A percentile compares a stretch with the other conserved stretches of the same genome.
phyloP scores from a whole-genome alignment of 2,797 vertebrate species.

The Sciaenops ocellatus region DNA sequence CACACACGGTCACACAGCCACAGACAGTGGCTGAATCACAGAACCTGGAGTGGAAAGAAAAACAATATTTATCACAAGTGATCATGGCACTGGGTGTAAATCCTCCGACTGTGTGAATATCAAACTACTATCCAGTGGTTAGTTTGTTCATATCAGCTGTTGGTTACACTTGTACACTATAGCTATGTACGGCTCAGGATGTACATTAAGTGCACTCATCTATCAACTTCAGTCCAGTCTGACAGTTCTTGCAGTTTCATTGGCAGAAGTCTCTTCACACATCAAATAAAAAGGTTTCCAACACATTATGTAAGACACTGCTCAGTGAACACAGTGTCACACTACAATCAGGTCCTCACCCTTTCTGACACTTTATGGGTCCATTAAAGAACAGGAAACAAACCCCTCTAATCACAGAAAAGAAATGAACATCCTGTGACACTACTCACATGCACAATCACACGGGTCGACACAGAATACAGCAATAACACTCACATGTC shows the following conservation, averaged over 20 bases:
- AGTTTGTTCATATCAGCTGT: constrained; percentile 32
- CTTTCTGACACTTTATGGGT: constrained; percentile 15
- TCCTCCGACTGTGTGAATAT: constrained; percentile 13
- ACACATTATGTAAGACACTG: constrained; percentile 46
- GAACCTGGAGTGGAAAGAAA: constrained; percentile 18
- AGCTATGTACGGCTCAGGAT: constrained; percentile 55
- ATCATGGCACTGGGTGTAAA: constrained; percentile 48
- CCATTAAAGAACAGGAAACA: constrained; percentile 1
- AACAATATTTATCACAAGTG: constrained; percentile 10
- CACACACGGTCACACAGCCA: constrained; percentile 17
- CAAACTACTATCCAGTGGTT: constrained; percentile 38
- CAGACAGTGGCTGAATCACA: constrained; percentile 31
- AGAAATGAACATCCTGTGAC: constrained; percentile 28
- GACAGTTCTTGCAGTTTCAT: constrained; percentile 23
- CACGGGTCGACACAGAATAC: constrained; percentile 43
- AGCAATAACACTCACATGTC: constrained; percentile 17
- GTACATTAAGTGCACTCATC: constrained; percentile 26
- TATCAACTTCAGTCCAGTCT: constrained; percentile 17
- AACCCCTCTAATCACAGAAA: constrained; percentile 23
- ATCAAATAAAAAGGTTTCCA: constrained; percentile 13
- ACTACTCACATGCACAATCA: constrained; percentile 54
- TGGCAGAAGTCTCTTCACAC: constrained; percentile 7
- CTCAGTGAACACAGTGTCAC: constrained; percentile 33
- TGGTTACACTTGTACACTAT: constrained; percentile 25
- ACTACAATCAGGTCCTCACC: constrained; percentile 23